A percentile compares a stretch with the other conserved stretches of the same genome.
phyloP scores from a whole-genome alignment of 2,113 vertebrate genomes.

The Tetrao urogallus region DNA sequence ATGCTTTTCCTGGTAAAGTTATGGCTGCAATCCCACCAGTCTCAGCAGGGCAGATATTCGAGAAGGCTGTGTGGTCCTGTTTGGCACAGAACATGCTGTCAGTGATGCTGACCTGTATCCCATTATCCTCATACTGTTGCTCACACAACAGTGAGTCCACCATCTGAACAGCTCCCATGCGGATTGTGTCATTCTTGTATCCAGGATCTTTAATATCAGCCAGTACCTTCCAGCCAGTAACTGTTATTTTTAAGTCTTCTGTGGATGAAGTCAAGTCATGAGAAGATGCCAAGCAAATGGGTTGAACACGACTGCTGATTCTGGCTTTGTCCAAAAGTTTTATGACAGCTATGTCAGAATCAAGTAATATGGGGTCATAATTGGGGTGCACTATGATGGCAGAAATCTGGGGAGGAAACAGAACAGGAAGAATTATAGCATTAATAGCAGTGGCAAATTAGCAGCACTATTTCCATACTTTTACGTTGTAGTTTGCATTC shows the following conservation, averaged over 20 bases:
- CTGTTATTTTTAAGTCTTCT: slow-evolving; percentile 80
- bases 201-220: slow-evolving; percentile 69
- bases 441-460: background rate
- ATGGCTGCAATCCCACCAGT: slow-evolving; percentile 91
- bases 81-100: slow-evolving; percentile 96
- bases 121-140: slow-evolving; percentile 90
- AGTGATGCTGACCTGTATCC: slow-evolving; percentile 89
- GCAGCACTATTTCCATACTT: background rate
- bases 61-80: slow-evolving; percentile 78
- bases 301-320: slow-evolving; percentile 88
- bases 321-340: slow-evolving; percentile 94
- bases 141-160: slow-evolving; percentile 92
- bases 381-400: slow-evolving; percentile 90
- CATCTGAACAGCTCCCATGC: slow-evolving; percentile 84
- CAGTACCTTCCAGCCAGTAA: slow-evolving; percentile 91
- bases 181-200: slow-evolving; percentile 84
- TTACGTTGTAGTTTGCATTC: background rate
- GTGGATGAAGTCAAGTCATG: slow-evolving; percentile 72
- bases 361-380: slow-evolving; percentile 93
- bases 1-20: slow-evolving; percentile 76
- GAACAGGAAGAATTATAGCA: background rate
- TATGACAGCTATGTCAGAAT: slow-evolving; percentile 91
- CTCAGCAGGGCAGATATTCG: slow-evolving; percentile 94
- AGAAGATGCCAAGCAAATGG: slow-evolving; percentile 87
- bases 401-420: slow-evolving; percentile 82